Conservation (phyloP, 2,888 invertebrate genomes). For the Elmis aenea region DNA sequence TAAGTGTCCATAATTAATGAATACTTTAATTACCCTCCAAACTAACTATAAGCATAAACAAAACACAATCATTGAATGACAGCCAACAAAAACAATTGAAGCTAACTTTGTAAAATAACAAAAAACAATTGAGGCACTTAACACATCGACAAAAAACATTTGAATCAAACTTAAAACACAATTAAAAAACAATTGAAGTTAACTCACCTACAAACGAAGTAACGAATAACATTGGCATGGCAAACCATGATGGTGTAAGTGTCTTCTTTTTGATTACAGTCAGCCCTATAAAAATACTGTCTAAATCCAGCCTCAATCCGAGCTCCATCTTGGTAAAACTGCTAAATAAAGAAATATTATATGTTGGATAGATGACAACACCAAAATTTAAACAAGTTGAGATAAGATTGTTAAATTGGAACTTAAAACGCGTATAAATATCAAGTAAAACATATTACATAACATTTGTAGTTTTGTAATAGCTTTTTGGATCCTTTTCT, state of each 20-base stretch:
- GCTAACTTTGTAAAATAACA: conserved; percentile 1
- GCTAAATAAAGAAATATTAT: conserved; percentile 51
- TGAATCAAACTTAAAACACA: not conserved
- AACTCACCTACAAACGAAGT: conserved; percentile 25
- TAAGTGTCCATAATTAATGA: no score
- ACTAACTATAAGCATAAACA: no score
- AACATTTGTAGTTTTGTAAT: no score
- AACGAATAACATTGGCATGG: conserved; percentile 96
- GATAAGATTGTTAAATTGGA: no score
- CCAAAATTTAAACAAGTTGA: no score
- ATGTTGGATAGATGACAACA: not conserved
- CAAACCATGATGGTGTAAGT: conserved; percentile 89
- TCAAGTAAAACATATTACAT: no score
- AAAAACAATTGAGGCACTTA: not conserved
- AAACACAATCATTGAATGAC: no score
- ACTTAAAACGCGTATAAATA: no score
- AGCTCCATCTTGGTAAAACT: conserved; percentile 90
- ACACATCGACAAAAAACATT: not conserved
- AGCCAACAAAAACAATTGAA: conserved; percentile 2
- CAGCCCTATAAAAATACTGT: conserved; percentile 87
- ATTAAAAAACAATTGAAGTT: not conserved
- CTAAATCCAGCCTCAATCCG: conserved; percentile 95
- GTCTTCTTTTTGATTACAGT: conserved; percentile 72
- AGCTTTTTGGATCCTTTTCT: no score
- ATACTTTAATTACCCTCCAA: no score